Evolutionary conservation across 2,888 invertebrate species (phyloP).

Genomic region (Tipula confusa): DNA sequence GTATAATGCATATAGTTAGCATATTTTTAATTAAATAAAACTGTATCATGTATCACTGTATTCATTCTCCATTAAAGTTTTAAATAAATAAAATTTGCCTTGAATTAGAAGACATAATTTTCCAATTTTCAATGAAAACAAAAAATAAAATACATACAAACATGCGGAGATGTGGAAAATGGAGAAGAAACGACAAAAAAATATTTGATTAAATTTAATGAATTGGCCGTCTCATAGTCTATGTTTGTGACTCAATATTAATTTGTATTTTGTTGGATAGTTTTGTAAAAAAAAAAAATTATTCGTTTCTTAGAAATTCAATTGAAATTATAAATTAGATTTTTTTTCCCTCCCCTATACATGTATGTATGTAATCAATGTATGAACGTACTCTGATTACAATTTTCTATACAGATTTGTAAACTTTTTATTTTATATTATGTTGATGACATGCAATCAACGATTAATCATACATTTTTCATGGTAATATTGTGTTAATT

Average conservation of each 20-base stretch:
- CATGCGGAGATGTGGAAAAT: too few species aligned
- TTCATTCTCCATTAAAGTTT: neutral
- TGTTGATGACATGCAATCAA: neutral
- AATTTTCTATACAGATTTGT: neutral
- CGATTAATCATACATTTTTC: neutral
- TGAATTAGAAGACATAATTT: constrained; percentile 3
- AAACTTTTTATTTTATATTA: neutral
- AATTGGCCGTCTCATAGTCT: constrained; percentile 1
- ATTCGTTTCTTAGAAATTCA: neutral
- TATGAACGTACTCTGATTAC: neutral
- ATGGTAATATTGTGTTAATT: neutral
- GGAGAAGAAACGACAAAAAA: neutral
- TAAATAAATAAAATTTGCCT: neutral
- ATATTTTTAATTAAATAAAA: neutral
- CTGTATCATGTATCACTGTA: neutral
- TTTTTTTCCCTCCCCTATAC: too few species aligned
- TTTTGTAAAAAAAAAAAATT: neutral
- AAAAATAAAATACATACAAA: neutral
- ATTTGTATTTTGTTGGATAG: neutral
- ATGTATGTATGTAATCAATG: neutral
- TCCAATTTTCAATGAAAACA: neutral
- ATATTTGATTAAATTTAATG: neutral
- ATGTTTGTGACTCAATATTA: neutral
- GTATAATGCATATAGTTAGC: neutral
- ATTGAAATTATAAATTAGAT: neutral